Conservation (phyloP, 2,113 vertebrate species). For the Parus major region DNA sequence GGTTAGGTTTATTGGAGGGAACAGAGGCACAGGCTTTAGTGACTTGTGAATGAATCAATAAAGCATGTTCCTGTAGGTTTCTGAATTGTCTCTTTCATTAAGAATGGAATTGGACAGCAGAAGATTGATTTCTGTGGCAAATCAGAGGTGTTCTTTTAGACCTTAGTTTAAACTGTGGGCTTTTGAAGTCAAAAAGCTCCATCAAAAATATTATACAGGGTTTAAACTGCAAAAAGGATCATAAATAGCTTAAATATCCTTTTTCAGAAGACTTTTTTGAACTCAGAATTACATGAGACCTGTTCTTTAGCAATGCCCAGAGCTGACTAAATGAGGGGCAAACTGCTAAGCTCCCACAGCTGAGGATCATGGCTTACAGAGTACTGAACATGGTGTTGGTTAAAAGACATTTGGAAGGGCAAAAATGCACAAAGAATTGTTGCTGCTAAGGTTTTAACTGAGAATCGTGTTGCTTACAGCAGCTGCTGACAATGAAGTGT, state of each 20-base stretch:
- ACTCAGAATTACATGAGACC: not conserved
- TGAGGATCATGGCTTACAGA: not conserved
- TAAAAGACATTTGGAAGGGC: not conserved
- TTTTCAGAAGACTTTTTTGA: not conserved
- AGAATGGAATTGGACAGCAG: slow-evolving; percentile 1
- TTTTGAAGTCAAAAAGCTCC: not conserved
- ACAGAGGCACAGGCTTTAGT: not conserved
- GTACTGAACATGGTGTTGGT: too few relatives aligned
- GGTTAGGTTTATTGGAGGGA: not conserved
- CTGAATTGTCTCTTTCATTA: slow-evolving; percentile 41
- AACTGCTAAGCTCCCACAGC: not conserved
- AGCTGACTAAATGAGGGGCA: not conserved
- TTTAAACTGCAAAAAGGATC: not conserved
- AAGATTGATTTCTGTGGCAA: slow-evolving; percentile 20
- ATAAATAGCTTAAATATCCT: not conserved
- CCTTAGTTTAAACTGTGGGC: not conserved
- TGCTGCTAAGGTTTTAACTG: not conserved
- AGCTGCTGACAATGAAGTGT: not conserved
- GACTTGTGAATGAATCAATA: slow-evolving; percentile 53
- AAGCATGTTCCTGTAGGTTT: slow-evolving; percentile 42
- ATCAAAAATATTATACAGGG: not conserved
- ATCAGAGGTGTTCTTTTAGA: not conserved
- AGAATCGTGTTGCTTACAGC: not conserved
- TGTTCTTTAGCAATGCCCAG: not conserved
- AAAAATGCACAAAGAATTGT: not conserved